Conservation (phyloP, 2,797 vertebrate species). For the Caiman crocodilus region DNA sequence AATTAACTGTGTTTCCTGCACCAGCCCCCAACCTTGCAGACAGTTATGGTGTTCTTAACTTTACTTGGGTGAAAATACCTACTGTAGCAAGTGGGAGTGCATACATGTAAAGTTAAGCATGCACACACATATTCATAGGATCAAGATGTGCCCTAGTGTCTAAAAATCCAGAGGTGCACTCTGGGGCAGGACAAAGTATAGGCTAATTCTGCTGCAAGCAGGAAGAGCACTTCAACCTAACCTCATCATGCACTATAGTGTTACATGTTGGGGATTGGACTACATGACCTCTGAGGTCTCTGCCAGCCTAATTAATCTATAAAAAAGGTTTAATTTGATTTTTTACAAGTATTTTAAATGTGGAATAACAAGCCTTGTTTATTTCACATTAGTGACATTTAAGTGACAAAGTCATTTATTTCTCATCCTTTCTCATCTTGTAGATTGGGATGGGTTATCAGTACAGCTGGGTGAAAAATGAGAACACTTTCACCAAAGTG, state of each 20-base stretch:
- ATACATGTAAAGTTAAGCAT: background rate
- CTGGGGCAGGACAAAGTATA: background rate
- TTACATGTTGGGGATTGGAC: no score
- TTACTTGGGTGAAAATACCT: background rate
- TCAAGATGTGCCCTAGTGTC: background rate
- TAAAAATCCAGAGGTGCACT: background rate
- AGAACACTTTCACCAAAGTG: background rate
- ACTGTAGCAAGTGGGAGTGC: background rate
- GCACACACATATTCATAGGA: background rate
- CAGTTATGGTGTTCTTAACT: background rate
- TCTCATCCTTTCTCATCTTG: background rate
- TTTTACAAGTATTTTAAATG: slow-evolving; percentile 9
- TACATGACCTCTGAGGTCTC: no score
- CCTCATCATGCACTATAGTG: background rate
- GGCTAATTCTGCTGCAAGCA: background rate
- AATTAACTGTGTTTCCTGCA: background rate
- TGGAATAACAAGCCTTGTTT: background rate
- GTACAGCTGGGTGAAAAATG: background rate
- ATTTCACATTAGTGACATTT: background rate
- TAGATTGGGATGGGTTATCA: background rate
- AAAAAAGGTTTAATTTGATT: background rate
- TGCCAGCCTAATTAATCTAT: background rate
- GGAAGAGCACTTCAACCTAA: background rate
- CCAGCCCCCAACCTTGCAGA: background rate
- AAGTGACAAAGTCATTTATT: background rate